Percentiles rank a stretch among this genome's conserved stretches.
Evolutionary conservation across 2,888 invertebrate species (phyloP).

Genomic region (Sympetrum striolatum): DNA sequence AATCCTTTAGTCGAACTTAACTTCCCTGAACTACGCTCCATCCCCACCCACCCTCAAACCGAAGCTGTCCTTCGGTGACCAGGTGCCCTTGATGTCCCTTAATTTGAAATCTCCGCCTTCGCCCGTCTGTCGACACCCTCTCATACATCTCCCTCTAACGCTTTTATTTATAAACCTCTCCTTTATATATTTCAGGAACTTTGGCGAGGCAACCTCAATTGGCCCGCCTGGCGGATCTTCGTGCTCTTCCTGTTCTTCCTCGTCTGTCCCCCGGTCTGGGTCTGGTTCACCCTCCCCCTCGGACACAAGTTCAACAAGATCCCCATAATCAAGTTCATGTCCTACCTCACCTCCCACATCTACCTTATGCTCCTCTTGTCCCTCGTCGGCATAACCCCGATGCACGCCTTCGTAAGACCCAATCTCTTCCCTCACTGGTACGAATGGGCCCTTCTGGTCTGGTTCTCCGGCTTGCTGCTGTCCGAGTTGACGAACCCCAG

Average conservation of each 20-base stretch:
- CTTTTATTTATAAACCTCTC: not conserved
- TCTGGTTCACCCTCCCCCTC: slow-evolving; percentile 92
- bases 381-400: slow-evolving; percentile 87
- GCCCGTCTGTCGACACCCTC: not conserved
- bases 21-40: not conserved
- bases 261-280: slow-evolving; percentile 94
- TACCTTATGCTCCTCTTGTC: slow-evolving; percentile 94
- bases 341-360: slow-evolving; percentile 97
- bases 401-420: slow-evolving; percentile 78
- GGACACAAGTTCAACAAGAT: slow-evolving; percentile 95
- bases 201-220: slow-evolving; percentile 96
- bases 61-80: not conserved
- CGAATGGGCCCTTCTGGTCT: slow-evolving; percentile 93
- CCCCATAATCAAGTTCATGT: slow-evolving; percentile 99
- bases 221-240: slow-evolving; percentile 95
- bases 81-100: not conserved
- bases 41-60: not conserved
- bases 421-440: slow-evolving; percentile 90
- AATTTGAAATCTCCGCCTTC: not conserved
- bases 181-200: slow-evolving; percentile 73
- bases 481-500: slow-evolving; percentile 98
- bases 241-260: slow-evolving; percentile 92
- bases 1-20: not conserved
- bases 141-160: not conserved
- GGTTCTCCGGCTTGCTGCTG: slow-evolving; percentile 92